Evolutionary conservation across 2,888 invertebrate species (phyloP), one percentile per base, ranked within the genome.

Genomic region (Pogonocherus hispidulus): DNA sequence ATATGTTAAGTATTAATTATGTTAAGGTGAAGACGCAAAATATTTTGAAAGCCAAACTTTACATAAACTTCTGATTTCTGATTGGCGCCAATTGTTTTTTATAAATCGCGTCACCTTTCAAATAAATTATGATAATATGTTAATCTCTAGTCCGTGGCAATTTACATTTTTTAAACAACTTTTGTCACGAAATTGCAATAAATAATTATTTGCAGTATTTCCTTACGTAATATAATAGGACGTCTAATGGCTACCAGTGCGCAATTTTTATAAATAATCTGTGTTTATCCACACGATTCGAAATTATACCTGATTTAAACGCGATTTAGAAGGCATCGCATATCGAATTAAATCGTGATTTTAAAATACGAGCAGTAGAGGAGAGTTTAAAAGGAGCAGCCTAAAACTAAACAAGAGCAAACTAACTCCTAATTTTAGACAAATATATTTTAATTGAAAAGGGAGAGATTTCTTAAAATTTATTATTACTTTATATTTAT

Each of bases 181-280:
- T 16, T 20, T 52, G 52, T 52, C 52, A 52, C 52, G 52, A 52
- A 52, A 22, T 52, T 32, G 32, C 32, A 52, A 52, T 52, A 52
- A 52, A 52, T 52, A 16, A 32, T 52, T 32, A 52, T 52, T 52
- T 27, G 32, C 18, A 32, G 52, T 4, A 11, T 32, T 35, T 52
- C 32, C 9, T 32, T 52, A 32, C n/a, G 18, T 52, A 32, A 32
- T 27, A 16, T 14, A 27, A 22, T 51, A 5, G 3, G 27, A 51
- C 27, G n/a, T 35, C 52, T 52, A 52, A 52, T 52, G 18, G 19
- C 32, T 52, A 52, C 52, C 52, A 32, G 18, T 18, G 19, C 11
- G 14, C 20, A 49, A 22, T 49, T 49, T 49, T 49, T 49, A 49
- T 49, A 49, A 49, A 49, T 49, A 49, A 44, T n/a, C 11, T 16